Base-by-base conservation (phyloP, 2,888 invertebrate genomes). In the Drosophila leonis region DNA sequence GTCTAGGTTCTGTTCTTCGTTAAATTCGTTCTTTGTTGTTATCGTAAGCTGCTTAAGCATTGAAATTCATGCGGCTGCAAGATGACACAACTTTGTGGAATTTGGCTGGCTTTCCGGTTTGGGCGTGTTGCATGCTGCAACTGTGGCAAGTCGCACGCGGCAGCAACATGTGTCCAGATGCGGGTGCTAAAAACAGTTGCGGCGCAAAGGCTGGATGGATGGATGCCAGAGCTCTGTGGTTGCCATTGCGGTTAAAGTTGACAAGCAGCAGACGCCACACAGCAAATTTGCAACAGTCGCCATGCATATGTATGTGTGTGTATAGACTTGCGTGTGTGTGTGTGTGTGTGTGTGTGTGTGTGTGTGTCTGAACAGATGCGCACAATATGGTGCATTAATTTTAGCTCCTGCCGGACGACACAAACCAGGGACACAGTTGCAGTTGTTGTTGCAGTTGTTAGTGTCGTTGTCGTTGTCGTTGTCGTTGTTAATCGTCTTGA, bases 401-500 rank as follows among this genome's bases (percentile, higher is more conserved):
- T 82, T 60, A 74, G 72, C 81, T 82, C 75, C 75, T 87, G 89
- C 83, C 80, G 83, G 69, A 73, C 78, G 66, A 78, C 44, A 54
- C 59, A 42, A 61, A 20, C 77, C 78, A 78, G 78, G 78, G 80
- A 76, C 78, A 60, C 59, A 59, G 61, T 75, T 75, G 75, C 64
- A 54, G 24, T 57, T 57, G 35, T 3, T 18, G 41, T 10, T 63
- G 68, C 64, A 68, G 61, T 42, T 57, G 67, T 33, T 55, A 60
- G 57, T 71, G 67, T 37, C 56, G 10, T 3, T 4, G 46, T 6
- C n/a, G 48, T 12, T 69, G 69, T 57, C 68, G 65, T 65, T 71
- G 75, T 59, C 72, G 82, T 70, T 88, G 91, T 91, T 90, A 90
- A 90, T 85, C 90, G 90, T 83, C 90, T 90, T 90, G 91, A 90